Base-by-base conservation (phyloP, 2,888 invertebrate species). In the Eupithecia insigniata region DNA sequence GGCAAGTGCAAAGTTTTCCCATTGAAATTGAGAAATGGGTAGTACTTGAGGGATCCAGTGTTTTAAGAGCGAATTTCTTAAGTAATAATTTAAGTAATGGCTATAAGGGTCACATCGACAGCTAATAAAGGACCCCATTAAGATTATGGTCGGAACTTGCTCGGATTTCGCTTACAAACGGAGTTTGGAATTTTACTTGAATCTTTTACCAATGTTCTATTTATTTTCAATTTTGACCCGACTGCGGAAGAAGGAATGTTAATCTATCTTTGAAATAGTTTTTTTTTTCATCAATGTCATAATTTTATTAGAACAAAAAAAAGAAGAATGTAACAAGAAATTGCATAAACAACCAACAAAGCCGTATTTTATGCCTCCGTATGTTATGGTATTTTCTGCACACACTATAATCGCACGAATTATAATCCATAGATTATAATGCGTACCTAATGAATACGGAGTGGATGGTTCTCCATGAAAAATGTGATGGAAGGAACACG, bases 51-150 rank as follows among this genome's bases (percentile, higher is more conserved):
- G 62, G 69, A 69, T 75, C 70, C 46, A 75, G 67, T 67, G 71
- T 55, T 67, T 65, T 67, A 69, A 69, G 64, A 67, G 55, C 66
- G 61, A 67, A 58, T 69, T 70, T 55, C 64, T 51, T 61, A 39
- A 64, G 72, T 70, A 68, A 75, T 75, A 68, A 72, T 71, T 75
- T 70, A 72, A 72, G 70, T 71, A 73, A 72, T 34, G 26, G 68
- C 62, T 69, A 46, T 68, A 72, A 72, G 69, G 66, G 81, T 81
- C 79, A 82, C 83, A 82, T 86, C 79, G 83, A 79, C 83, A 84
- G 81, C 80, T 82, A 87, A 85, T 86, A 84, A 85, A 82, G 80
- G 78, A 69, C 34, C 70, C 61, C 36, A 64, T 64, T 39, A 64
- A 64, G 36, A 64, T 64, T 64, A 39, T 64, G 64, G 22, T 64